phyloP scores from a whole-genome alignment of 2,113 vertebrate species.

The Amphiprion percula region DNA sequence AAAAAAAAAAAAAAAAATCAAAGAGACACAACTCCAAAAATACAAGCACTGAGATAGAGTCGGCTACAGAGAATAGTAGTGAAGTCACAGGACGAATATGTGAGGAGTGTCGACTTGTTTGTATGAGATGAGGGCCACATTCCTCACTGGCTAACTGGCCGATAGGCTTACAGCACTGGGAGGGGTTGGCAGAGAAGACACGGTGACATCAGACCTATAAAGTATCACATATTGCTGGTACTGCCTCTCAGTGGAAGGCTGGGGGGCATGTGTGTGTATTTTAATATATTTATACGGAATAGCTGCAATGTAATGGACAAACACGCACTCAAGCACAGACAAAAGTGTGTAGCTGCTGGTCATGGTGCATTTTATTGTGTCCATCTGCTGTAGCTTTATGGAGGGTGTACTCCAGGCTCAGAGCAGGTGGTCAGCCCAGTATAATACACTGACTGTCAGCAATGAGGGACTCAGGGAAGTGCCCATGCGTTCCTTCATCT shows the following conservation, averaged over 20 bases:
- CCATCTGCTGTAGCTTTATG: slow-evolving; percentile 75
- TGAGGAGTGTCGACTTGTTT: slow-evolving; percentile 48
- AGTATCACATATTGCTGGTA: slow-evolving; percentile 60
- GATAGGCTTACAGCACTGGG: slow-evolving; percentile 67
- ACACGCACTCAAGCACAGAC: slow-evolving; percentile 13
- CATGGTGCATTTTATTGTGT: slow-evolving; percentile 72
- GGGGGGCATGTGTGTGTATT: slow-evolving; percentile 40
- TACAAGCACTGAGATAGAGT: slow-evolving; percentile 6
- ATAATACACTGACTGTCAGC: slow-evolving; percentile 76
- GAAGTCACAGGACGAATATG: slow-evolving; percentile 62
- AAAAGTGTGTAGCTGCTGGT: slow-evolving; percentile 52
- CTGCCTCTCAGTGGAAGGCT: slow-evolving; percentile 17
- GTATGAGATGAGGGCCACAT: slow-evolving; percentile 73
- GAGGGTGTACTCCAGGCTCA: slow-evolving; percentile 59
- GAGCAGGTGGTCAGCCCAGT: slow-evolving; percentile 77
- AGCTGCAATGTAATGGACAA: slow-evolving; percentile 38
- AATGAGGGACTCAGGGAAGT: slow-evolving; percentile 48
- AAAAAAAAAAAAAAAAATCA: no score
- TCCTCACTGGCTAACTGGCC: slow-evolving; percentile 76
- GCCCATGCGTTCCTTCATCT: slow-evolving; percentile 59
- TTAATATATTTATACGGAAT: slow-evolving; percentile 50
- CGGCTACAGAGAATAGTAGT: slow-evolving; percentile 20
- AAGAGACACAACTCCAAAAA: slow-evolving; percentile 14
- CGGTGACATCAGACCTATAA: slow-evolving; percentile 72
- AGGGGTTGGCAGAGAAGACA: slow-evolving; percentile 53